A percentile compares a stretch with the other conserved stretches of the same genome.
phyloP scores from a whole-genome alignment of 2,888 invertebrate species.

The Sphaerophoria taeniata region DNA sequence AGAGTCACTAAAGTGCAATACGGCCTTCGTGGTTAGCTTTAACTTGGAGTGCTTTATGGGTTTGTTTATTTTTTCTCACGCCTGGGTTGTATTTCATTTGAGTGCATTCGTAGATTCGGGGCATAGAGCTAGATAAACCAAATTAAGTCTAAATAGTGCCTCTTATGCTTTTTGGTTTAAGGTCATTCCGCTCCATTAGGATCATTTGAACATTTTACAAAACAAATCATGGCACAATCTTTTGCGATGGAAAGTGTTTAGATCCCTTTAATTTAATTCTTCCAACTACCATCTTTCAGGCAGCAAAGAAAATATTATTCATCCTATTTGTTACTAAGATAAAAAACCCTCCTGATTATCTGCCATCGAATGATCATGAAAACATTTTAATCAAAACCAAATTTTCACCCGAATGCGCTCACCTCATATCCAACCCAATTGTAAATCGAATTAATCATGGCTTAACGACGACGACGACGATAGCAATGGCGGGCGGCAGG shows the following conservation, averaged over 20 bases:
- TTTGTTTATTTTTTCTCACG: slow-evolving; percentile 28
- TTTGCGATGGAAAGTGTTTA: too few relatives aligned
- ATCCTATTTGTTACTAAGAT: neutral
- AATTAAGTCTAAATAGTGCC: neutral
- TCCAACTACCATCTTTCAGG: too few relatives aligned
- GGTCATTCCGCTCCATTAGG: neutral
- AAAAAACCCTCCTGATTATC: slow-evolving; percentile 31
- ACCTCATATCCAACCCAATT: slow-evolving; percentile 65
- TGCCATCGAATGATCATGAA: slow-evolving; percentile 39
- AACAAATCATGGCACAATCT: too few relatives aligned
- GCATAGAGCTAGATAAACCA: slow-evolving; percentile 11
- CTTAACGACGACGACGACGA: slow-evolving; percentile 52
- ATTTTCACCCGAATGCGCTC: slow-evolving; percentile 65
- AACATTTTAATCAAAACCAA: slow-evolving; percentile 64
- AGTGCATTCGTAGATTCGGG: slow-evolving; percentile 8
- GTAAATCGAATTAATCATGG: slow-evolving; percentile 71
- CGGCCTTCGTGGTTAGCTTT: slow-evolving; percentile 25
- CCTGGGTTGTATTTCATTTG: slow-evolving; percentile 27
- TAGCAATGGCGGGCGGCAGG: neutral
- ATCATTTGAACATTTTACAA: too few relatives aligned
- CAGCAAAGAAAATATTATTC: too few relatives aligned
- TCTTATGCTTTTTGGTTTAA: neutral
- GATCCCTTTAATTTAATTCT: too few relatives aligned
- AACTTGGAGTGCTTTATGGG: slow-evolving; percentile 19
- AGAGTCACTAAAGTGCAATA: slow-evolving; percentile 7